These are phyloP conservation scores for Pycnomerus fuliginosus DNA, from an alignment of 2,888 invertebrate species.

Conservation along the genomic window DNA sequence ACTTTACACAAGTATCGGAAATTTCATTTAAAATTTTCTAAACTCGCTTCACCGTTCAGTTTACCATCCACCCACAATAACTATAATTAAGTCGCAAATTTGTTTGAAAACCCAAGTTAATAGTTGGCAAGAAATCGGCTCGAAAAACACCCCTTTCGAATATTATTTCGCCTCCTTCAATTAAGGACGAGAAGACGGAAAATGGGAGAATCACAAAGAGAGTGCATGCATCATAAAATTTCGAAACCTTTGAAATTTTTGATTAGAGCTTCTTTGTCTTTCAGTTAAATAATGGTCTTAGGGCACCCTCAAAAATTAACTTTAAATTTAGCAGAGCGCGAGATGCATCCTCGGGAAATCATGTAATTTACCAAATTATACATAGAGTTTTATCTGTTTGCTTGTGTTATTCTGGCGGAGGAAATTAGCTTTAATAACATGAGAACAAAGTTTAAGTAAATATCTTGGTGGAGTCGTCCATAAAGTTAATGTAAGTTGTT, in stretches of 20 bases:
- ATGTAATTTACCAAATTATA: conserved; percentile 20
- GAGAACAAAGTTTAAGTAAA: conserved; percentile 25
- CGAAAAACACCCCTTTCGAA: no score
- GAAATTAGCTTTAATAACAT: conserved; percentile 25
- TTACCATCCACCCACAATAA: conserved; percentile 21
- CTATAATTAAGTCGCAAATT: conserved; percentile 22
- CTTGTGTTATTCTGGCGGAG: conserved; percentile 13
- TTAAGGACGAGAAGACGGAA: conserved; percentile 8
- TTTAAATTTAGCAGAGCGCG: no score
- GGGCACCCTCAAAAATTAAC: no score
- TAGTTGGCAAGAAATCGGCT: no score
- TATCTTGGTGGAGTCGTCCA: conserved; percentile 17
- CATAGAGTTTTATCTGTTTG: conserved; percentile 24
- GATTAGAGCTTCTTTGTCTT: conserved; percentile 17
- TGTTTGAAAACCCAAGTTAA: neutral
- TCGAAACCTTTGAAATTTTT: conserved; percentile 19
- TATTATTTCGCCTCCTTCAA: no score
- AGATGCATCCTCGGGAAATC: no score
- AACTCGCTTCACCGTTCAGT: conserved; percentile 22
- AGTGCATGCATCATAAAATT: conserved; percentile 13
- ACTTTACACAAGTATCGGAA: conserved; percentile 28
- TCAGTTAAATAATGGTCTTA: conserved; percentile 11
- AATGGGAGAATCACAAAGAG: conserved; percentile 16
- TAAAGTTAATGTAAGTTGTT: conserved; percentile 24
- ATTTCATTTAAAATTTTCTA: conserved; percentile 28